A percentile compares a stretch with the other conserved stretches of the same genome.
Evolutionary conservation across 2,113 vertebrate species (phyloP).

Genomic region (Ptilonorhynchus violaceus): DNA sequence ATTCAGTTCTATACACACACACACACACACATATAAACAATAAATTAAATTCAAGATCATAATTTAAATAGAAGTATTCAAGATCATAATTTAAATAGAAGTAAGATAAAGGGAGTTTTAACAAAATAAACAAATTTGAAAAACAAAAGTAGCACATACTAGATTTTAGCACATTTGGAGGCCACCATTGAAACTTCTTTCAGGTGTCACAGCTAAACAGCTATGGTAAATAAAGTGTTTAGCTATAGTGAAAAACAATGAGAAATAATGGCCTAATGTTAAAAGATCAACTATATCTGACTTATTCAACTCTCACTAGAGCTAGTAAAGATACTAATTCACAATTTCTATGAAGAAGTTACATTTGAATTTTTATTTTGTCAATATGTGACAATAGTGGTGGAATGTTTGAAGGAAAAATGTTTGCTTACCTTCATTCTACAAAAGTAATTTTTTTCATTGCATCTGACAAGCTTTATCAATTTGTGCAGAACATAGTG

Average conservation of each 20-base stretch:
- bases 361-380: neutral
- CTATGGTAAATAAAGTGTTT: neutral
- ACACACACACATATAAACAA: neutral
- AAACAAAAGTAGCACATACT: neutral
- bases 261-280: neutral
- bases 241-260: neutral
- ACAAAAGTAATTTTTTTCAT: neutral
- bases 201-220: neutral
- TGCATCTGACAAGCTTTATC: neutral
- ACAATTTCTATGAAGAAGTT: constrained; percentile 10
- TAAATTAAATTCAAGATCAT: neutral
- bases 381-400: neutral
- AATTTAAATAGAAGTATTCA: neutral
- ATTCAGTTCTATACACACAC: neutral
- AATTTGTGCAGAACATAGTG: neutral
- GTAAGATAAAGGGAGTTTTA: neutral
- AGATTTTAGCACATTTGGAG: neutral
- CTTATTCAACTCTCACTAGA: neutral
- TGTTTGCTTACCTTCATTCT: neutral
- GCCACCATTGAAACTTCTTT: neutral
- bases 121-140: neutral
- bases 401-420: neutral
- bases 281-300: neutral
- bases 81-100: neutral
- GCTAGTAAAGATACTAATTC: constrained; percentile 1